phyloP scores from a whole-genome alignment of 2,113 vertebrate genomes.

The Gorilla gorilla region DNA sequence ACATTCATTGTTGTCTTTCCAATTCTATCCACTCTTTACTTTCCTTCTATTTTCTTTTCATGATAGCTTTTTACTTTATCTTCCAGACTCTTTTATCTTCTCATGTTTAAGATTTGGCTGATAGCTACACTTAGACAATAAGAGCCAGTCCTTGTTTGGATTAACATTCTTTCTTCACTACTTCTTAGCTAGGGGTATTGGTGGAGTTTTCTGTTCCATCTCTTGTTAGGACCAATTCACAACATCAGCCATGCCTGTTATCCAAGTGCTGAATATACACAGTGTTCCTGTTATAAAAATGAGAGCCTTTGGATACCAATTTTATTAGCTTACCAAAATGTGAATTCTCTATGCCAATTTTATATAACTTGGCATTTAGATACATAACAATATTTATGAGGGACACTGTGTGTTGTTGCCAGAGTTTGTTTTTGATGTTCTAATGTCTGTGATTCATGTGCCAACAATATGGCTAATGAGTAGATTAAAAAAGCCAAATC shows the following conservation, averaged over 20 bases:
- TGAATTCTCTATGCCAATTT: slow-evolving; percentile 15
- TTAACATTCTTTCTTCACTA: neutral
- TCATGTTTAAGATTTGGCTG: neutral
- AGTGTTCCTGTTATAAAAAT: slow-evolving; percentile 10
- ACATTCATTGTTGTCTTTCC: neutral
- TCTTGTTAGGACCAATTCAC: neutral
- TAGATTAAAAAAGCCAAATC: neutral
- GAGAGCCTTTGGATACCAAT: neutral
- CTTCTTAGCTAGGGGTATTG: neutral
- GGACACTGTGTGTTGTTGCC: neutral
- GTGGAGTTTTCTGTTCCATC: neutral
- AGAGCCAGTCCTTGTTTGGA: neutral
- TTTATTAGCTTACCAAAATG: slow-evolving; percentile 41
- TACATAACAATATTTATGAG: slow-evolving; percentile 5
- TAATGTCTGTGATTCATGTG: neutral
- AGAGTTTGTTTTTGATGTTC: slow-evolving; percentile 32
- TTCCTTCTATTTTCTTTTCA: neutral
- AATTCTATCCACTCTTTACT: neutral
- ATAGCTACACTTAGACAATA: neutral
- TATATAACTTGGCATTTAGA: neutral
- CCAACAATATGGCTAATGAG: slow-evolving; percentile 27
- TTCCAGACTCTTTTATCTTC: neutral
- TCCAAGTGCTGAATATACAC: neutral
- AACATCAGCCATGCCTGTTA: neutral
- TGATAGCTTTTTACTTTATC: neutral